A percentile compares a stretch with the other conserved stretches of the same genome.
Evolutionary conservation across 2,113 vertebrate genomes (phyloP).

Genomic region (Murina feae): DNA sequence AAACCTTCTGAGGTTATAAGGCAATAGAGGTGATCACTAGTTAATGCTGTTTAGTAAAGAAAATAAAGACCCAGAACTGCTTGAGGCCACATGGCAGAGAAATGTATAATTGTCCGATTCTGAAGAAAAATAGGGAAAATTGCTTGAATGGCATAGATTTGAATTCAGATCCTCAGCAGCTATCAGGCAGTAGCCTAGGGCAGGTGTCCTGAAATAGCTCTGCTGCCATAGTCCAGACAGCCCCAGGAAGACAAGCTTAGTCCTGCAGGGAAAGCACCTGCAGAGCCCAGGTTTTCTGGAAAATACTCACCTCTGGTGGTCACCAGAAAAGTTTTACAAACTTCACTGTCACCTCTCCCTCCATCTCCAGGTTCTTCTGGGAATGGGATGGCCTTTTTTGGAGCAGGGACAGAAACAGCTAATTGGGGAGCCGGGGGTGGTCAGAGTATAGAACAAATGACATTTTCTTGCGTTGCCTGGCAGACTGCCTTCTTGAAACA

Average conservation of each 20-base stretch:
- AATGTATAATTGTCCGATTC: background rate
- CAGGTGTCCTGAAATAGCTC: background rate
- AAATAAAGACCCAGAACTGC: background rate
- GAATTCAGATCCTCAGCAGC: background rate
- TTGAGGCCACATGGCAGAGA: background rate
- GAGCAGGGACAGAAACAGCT: background rate
- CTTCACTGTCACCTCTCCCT: background rate
- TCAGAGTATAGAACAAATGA: background rate
- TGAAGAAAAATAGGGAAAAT: background rate
- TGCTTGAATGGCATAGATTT: background rate
- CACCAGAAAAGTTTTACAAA: background rate
- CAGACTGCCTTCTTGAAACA: slow-evolving; percentile 7
- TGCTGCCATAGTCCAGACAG: background rate
- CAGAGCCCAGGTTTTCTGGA: background rate
- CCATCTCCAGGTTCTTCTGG: background rate
- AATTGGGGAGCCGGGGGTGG: background rate
- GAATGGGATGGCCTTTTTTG: background rate
- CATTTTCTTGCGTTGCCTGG: background rate
- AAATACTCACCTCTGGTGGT: background rate
- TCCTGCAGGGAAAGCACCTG: background rate
- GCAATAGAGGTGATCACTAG: background rate
- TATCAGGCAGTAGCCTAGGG: background rate
- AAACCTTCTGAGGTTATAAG: background rate
- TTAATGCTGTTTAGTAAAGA: background rate
- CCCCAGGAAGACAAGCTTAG: background rate